phyloP scores from a whole-genome alignment of 2,888 invertebrate species.

The Platypus cylindrus region DNA sequence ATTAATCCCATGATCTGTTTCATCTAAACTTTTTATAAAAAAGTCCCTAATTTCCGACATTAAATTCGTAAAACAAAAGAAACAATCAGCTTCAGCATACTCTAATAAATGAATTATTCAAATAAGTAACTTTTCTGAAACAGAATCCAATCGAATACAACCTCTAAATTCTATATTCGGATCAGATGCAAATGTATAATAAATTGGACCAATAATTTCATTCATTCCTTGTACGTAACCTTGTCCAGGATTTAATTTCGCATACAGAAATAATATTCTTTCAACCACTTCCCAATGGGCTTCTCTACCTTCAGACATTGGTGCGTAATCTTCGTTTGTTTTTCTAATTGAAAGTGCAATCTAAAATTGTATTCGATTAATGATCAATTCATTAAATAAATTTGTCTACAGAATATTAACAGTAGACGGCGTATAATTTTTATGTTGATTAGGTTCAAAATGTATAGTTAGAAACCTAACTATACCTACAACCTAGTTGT shows the following conservation, averaged over 20 bases:
- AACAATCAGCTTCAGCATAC: conserved; percentile 92
- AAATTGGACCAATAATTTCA: conserved; percentile 97
- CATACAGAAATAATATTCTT: conserved; percentile 91
- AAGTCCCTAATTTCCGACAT: conserved; percentile 97
- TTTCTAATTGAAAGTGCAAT: conserved; percentile 62
- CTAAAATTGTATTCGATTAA: too few relatives aligned
- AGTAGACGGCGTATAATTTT: too few relatives aligned
- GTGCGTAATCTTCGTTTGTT: conserved; percentile 69
- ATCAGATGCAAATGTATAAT: conserved; percentile 92
- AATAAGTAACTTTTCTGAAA: background rate
- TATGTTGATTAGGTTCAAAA: too few relatives aligned
- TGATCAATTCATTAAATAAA: too few relatives aligned
- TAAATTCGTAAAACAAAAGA: conserved; percentile 95
- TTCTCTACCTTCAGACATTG: conserved; percentile 80
- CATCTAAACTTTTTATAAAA: conserved; percentile 92
- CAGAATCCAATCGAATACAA: conserved; percentile 28
- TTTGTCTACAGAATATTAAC: too few relatives aligned
- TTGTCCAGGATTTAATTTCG: conserved; percentile 95
- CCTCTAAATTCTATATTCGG: conserved; percentile 66
- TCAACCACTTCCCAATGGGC: conserved; percentile 99
- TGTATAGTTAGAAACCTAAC: too few relatives aligned
- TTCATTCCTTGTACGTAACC: conserved; percentile 98
- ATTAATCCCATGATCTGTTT: conserved; percentile 83
- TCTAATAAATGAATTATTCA: conserved; percentile 40
- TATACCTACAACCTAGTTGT: too few relatives aligned